A percentile compares a stretch with the other conserved stretches of the same genome.
Conservation (phyloP, 2,113 vertebrate species). For the Lamprologus tigripictilis region DNA sequence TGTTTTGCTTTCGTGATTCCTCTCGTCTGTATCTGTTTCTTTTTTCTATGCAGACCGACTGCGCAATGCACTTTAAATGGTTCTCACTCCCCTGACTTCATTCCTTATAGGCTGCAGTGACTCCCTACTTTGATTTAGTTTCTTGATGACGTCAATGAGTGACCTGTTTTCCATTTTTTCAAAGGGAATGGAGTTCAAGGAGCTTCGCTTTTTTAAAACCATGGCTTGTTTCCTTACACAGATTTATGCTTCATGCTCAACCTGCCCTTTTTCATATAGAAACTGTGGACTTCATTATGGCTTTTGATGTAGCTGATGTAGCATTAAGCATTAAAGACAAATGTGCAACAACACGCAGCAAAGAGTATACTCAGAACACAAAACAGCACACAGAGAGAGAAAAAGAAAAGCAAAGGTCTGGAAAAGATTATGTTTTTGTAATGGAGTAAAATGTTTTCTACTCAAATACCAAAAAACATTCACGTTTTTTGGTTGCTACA, state of each 20-base stretch:
- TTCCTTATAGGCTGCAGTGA: not conserved
- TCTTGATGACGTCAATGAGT: conserved; percentile 4
- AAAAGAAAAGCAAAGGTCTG: not conserved
- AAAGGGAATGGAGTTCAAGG: not conserved
- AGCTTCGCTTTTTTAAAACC: not conserved
- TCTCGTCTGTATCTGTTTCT: conserved; percentile 19
- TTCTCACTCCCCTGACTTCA: conserved; percentile 23
- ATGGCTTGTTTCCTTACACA: not conserved
- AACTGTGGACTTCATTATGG: not conserved
- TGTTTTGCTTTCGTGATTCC: conserved; percentile 28
- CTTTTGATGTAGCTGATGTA: conserved; percentile 41
- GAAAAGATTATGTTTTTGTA: not conserved
- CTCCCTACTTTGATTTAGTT: conserved; percentile 44
- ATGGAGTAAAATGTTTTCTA: not conserved
- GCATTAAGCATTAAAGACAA: not conserved
- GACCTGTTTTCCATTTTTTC: conserved; percentile 34
- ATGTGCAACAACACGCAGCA: not conserved
- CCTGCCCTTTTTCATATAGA: conserved; percentile 18
- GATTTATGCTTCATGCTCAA: conserved; percentile 7
- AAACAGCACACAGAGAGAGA: not conserved
- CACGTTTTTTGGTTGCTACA: not conserved
- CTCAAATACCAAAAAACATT: not conserved
- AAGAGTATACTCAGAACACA: not conserved
- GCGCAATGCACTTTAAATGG: conserved; percentile 37
- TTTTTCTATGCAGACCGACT: not conserved